These are phyloP conservation scores for Dorcus hopei DNA, from an alignment of 2,888 invertebrate species.

Conservation along the genomic window DNA sequence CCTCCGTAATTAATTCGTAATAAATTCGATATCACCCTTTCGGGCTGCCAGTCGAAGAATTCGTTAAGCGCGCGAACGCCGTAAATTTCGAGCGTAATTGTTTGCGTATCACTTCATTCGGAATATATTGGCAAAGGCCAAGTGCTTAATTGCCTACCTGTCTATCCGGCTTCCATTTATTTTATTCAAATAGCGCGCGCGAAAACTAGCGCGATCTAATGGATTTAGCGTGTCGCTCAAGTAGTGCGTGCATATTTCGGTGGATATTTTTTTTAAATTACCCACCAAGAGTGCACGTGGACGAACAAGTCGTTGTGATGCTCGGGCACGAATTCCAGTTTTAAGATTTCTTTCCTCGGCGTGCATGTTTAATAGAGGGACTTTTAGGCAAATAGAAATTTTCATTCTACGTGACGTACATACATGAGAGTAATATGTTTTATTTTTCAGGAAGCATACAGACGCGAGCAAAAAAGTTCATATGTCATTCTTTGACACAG, in stretches of 20 bases:
- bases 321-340: conserved; percentile 11
- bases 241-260: background rate
- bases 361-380: background rate
- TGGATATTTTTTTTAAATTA: conserved; percentile 6
- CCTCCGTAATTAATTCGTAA: no score
- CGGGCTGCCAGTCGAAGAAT: no score
- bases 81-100: background rate
- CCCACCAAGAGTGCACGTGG: conserved; percentile 9
- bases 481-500: no score
- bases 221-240: background rate
- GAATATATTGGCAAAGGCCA: conserved; percentile 5
- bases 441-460: no score
- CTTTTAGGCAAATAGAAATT: background rate
- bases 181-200: no score
- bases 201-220: background rate
- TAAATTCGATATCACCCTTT: no score
- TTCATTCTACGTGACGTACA: background rate
- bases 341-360: conserved; percentile 7
- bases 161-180: background rate
- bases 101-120: conserved; percentile 16
- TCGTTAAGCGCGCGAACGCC: no score
- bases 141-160: background rate
- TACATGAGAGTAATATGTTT: background rate
- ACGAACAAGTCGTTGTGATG: conserved; percentile 8
- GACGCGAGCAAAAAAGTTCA: no score